phyloP scores from a whole-genome alignment of 2,113 vertebrate genomes.

The Trachemys scripta region DNA sequence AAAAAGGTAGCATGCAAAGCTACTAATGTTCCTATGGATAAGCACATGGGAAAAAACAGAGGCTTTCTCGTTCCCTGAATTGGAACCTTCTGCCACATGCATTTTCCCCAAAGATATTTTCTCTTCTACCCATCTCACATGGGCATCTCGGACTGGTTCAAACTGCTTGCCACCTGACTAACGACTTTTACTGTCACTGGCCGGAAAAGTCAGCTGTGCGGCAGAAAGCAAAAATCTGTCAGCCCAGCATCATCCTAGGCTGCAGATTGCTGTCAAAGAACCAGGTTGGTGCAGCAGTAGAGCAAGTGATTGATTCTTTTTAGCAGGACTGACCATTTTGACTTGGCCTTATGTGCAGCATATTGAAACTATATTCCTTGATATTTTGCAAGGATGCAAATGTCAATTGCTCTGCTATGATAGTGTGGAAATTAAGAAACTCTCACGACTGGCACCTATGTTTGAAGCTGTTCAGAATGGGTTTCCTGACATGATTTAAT shows the following conservation, averaged over 20 bases:
- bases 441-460: background rate
- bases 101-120: accelerated
- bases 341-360: background rate
- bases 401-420: conserved; percentile 13
- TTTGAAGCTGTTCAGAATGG: conserved; percentile 73
- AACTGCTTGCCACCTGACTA: background rate
- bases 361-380: background rate
- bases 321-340: background rate
- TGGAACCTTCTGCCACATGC: background rate
- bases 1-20: background rate
- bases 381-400: conserved; percentile 15
- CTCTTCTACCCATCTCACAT: background rate
- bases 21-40: accelerated
- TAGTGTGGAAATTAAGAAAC: conserved; percentile 16
- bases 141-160: background rate
- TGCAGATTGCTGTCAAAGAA: background rate
- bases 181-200: background rate
- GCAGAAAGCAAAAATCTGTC: background rate
- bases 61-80: accelerated
- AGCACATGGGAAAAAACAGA: accelerated
- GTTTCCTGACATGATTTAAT: conserved; percentile 58
- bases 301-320: background rate
- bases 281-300: background rate
- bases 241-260: background rate
- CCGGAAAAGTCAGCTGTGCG: background rate